Percentiles rank a stretch among this genome's conserved stretches.
phyloP scores from a whole-genome alignment of 2,888 invertebrate genomes.

The Diarsia mendica region DNA sequence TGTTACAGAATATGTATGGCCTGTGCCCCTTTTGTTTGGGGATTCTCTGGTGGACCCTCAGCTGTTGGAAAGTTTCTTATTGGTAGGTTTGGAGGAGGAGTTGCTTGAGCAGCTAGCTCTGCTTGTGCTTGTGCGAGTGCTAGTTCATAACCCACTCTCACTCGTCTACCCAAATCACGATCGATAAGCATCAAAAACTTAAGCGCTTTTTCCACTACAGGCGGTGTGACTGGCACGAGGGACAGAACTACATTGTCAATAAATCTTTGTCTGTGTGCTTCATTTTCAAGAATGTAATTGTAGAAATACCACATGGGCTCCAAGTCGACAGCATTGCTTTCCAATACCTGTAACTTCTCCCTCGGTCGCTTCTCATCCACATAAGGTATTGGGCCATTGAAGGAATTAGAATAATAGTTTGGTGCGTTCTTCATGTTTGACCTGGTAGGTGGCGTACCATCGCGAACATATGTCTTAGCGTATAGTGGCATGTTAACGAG shows the following conservation, averaged over 20 bases:
- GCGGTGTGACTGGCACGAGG: conserved; percentile 45
- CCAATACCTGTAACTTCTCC: conserved; percentile 59
- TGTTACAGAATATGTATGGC: conserved; percentile 10
- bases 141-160: conserved; percentile 76
- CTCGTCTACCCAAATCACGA: conserved; percentile 92
- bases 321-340: conserved; percentile 67
- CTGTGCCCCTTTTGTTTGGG: conserved; percentile 12
- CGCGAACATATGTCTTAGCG: conserved; percentile 67
- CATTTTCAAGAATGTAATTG: conserved; percentile 91
- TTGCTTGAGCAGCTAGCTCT: conserved; percentile 23
- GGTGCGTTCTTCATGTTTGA: conserved; percentile 68
- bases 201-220: conserved; percentile 92
- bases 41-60: conserved; percentile 11
- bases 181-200: conserved; percentile 94
- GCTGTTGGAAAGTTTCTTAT: conserved; percentile 36
- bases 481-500: conserved; percentile 68
- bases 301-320: conserved; percentile 93
- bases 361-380: conserved; percentile 65
- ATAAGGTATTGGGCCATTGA: conserved; percentile 71
- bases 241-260: conserved; percentile 27
- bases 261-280: conserved; percentile 64
- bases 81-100: conserved; percentile 11
- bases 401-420: conserved; percentile 74
- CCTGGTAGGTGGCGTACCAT: conserved; percentile 68
- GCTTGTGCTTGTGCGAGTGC: conserved; percentile 36